A percentile compares a stretch with the other conserved stretches of the same genome.
These are phyloP conservation scores for Liasis olivaceus DNA, from an alignment of 2,797 vertebrate species.

Conservation along the genomic window DNA sequence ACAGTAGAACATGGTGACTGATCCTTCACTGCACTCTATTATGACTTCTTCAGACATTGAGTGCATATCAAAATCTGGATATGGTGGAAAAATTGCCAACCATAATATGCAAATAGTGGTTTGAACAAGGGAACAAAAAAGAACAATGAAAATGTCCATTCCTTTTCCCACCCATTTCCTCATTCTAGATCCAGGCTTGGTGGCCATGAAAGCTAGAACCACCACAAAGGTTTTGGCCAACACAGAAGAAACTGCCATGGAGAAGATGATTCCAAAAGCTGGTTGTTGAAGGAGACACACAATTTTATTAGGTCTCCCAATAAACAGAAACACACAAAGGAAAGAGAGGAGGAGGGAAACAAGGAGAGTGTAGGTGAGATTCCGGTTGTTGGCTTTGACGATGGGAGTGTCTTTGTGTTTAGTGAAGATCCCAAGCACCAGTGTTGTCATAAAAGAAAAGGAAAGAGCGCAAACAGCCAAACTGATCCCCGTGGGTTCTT, in stretches of 20 bases:
- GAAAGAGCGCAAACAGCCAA: background rate
- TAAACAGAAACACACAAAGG: background rate
- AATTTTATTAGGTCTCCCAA: background rate
- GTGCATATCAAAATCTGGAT: background rate
- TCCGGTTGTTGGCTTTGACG: slow-evolving; percentile 4
- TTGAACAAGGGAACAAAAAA: background rate
- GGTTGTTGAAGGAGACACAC: background rate
- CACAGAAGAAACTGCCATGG: background rate
- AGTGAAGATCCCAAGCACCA: background rate
- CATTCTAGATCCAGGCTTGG: background rate
- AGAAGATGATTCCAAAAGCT: slow-evolving; percentile 17
- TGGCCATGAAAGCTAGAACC: slow-evolving; percentile 7
- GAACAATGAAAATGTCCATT: background rate
- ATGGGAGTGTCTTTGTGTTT: background rate
- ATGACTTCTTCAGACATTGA: background rate
- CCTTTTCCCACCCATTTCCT: background rate
- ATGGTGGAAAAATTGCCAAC: background rate
- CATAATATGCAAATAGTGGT: background rate
- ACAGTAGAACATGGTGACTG: background rate
- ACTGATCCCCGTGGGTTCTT: background rate
- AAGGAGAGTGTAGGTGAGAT: too few species aligned
- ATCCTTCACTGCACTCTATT: background rate
- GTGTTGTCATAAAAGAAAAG: background rate
- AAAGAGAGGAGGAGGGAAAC: too few species aligned
- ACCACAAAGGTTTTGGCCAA: background rate